Evolutionary conservation across 1,140 invertebrate genomes (phyloP).

Genomic region (Drosophila jambulina): DNA sequence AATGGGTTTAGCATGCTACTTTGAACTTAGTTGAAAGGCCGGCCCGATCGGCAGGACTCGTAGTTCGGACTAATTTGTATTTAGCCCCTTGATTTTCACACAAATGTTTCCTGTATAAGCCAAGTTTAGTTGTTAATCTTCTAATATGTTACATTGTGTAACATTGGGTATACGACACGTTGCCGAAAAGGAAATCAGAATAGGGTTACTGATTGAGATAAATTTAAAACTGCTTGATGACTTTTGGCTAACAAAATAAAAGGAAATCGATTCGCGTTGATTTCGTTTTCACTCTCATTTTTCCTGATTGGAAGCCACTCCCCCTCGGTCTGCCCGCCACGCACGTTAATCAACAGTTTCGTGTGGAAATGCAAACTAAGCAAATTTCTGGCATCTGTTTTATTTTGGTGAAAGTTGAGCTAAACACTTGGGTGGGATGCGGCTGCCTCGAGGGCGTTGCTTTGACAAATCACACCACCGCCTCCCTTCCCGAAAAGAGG

Average conservation of each 20-base stretch:
- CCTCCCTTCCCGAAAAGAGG: conserved; percentile 14
- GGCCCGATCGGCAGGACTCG: neutral
- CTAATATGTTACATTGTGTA: neutral
- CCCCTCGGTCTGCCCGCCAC: neutral
- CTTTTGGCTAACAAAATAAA: neutral
- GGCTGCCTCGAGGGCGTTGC: conserved; percentile 41
- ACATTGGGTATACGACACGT: neutral
- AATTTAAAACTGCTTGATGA: neutral
- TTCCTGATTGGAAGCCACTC: conserved; percentile 18
- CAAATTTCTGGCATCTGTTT: conserved; percentile 56
- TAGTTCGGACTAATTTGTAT: neutral
- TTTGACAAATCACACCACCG: conserved; percentile 74
- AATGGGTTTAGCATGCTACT: conserved; percentile 6
- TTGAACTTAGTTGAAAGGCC: conserved; percentile 3
- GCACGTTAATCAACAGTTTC: conserved; percentile 43
- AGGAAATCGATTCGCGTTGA: neutral
- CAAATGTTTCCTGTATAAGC: neutral
- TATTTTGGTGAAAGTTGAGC: conserved; percentile 46
- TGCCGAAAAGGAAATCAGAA: neutral
- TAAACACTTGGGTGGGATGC: conserved; percentile 40
- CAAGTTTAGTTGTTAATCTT: neutral
- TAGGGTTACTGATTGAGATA: neutral
- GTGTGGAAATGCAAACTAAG: conserved; percentile 52
- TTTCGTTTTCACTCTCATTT: conserved; percentile 29
- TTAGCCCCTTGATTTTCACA: neutral